Evolutionary conservation across 2,888 invertebrate genomes (phyloP).

Genomic region (Melangyna quadrimaculata): DNA sequence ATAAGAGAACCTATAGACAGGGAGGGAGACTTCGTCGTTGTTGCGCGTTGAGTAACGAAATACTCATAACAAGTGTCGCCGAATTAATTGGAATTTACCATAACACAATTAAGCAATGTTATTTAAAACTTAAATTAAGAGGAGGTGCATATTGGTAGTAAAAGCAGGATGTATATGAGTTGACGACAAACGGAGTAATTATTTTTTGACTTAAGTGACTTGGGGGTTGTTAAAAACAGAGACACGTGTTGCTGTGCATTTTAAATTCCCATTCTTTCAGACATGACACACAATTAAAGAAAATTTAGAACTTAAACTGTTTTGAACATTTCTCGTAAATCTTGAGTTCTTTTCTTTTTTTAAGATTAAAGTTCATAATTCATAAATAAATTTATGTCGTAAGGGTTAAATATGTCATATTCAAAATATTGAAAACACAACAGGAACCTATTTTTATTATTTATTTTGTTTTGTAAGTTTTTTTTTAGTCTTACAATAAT

Average conservation of each 20-base stretch:
- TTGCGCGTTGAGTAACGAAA: not conserved
- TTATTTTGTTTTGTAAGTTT: not conserved
- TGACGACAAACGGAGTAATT: not conserved
- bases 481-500: not conserved
- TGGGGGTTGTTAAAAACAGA: not conserved
- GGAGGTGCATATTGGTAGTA: not conserved
- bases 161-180: not conserved
- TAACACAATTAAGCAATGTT: constrained; percentile 43
- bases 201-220: constrained; percentile 1
- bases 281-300: not conserved
- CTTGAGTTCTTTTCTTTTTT: not conserved
- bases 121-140: constrained; percentile 30
- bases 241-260: not conserved
- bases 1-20: not conserved
- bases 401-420: constrained; percentile 4
- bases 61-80: constrained; percentile 32
- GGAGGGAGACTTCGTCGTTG: not conserved
- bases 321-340: not conserved
- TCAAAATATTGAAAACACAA: not conserved
- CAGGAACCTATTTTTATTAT: not conserved
- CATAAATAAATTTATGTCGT: not conserved
- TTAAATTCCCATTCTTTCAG: not conserved
- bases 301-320: not conserved
- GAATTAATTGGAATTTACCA: constrained; percentile 47
- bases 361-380: not conserved